Base-by-base conservation (phyloP, 2,888 invertebrate genomes). In the Penaeus monodon region DNA sequence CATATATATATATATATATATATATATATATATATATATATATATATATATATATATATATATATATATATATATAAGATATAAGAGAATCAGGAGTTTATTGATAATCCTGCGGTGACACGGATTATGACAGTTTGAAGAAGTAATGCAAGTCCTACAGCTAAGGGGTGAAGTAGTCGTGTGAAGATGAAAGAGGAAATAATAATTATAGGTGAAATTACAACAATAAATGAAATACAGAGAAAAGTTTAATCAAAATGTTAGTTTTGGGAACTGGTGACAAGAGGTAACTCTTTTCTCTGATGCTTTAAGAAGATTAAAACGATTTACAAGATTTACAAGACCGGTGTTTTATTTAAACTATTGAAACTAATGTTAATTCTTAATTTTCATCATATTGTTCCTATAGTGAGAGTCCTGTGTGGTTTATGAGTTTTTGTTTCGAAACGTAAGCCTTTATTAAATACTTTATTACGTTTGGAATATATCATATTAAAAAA, bases 371-470 rank as follows among this genome's bases (percentile, higher is more conserved):
- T 14, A 74, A 74, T 33, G 74, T n/a, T n/a, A n/a, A n/a, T n/a
- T n/a, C n/a, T n/a, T n/a, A n/a, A 49, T 49, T 74, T n/a, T 24
- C 29, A 38, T 20, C 38, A 33, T 17, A 20, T 33, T 10, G 33
- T 74, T 14, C 74, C 24, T 10, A 8, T 74, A 1, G 14, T 74
- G 6, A 74, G 20, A n/a, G 44, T 74, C 44, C 3, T 44, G 22
- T 74, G 76, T 38, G 76, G 76, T 12, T 17, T 76, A 76, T 76
- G 76, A 14, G n/a, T 38, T n/a, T 38, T 76, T 38, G 12, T 20
- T 38, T 24, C 38, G 1, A 49, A 76, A 6, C 4, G 49, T 76
- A 76, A 76, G 24, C 76, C 44, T 38, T 20, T 76, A 0, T 44
- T 76, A 2, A 76, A 76, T n/a, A 49, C 76, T 38, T 38, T 76